Percentiles rank a stretch among this genome's conserved stretches.
Evolutionary conservation across 2,888 invertebrate species (phyloP).

Genomic region (Lithophane socia): DNA sequence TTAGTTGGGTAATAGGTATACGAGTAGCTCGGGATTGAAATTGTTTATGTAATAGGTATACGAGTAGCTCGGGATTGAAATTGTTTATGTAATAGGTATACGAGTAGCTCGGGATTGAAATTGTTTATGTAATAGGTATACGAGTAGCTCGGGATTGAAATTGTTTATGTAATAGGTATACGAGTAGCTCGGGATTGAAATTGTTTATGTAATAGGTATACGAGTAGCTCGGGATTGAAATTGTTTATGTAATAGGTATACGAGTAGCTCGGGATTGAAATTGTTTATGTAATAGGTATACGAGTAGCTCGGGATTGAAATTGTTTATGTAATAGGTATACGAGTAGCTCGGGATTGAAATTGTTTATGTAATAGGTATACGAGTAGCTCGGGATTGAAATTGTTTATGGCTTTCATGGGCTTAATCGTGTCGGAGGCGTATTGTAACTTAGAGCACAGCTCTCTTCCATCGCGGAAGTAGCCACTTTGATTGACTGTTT

Average conservation of each 20-base stretch:
- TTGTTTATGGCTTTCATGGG: constrained; percentile 9
- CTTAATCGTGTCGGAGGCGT: background rate
- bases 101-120: too few relatives aligned
- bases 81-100: background rate
- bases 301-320: too few relatives aligned
- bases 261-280: too few relatives aligned
- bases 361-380: background rate
- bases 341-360: too few relatives aligned
- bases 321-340: background rate
- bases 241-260: background rate
- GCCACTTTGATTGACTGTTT: background rate
- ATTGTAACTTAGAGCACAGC: background rate
- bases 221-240: too few relatives aligned
- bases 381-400: background rate
- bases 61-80: too few relatives aligned
- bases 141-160: too few relatives aligned
- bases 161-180: background rate
- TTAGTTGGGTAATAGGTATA: background rate
- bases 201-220: background rate
- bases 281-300: background rate
- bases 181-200: too few relatives aligned
- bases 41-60: constrained; percentile 1
- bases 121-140: background rate
- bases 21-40: background rate
- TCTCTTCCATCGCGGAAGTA: too few relatives aligned